Evolutionary conservation across 2,113 vertebrate species (phyloP).

Genomic region (Coreoperca whiteheadi): DNA sequence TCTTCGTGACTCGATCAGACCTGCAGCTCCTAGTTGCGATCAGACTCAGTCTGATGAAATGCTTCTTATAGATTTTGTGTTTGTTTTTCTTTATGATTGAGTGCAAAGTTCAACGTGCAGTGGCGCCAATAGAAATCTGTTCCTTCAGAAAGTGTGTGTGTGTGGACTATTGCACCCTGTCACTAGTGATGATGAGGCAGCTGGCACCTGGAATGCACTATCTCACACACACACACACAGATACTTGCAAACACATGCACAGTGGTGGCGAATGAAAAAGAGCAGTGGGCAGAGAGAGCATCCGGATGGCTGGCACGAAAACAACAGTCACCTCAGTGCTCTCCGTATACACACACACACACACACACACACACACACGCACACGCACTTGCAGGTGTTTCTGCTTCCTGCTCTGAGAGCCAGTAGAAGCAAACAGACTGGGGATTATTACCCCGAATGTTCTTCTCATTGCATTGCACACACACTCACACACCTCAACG

Average conservation of each 20-base stretch:
- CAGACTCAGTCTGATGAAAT: not conserved
- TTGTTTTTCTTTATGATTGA: constrained; percentile 12
- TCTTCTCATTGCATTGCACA: constrained; percentile 45
- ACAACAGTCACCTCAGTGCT: constrained; percentile 81
- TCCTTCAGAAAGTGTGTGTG: constrained; percentile 19
- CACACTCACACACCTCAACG: constrained; percentile 9
- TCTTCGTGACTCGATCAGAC: not conserved
- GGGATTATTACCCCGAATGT: constrained; percentile 67
- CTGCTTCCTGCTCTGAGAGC: constrained; percentile 70
- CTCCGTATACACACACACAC: constrained; percentile 39
- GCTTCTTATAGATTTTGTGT: not conserved
- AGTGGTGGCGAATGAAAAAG: constrained; percentile 69
- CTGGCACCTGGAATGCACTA: constrained; percentile 69
- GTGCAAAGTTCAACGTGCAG: constrained; percentile 25
- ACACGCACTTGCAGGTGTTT: constrained; percentile 76
- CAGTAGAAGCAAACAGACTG: constrained; percentile 74
- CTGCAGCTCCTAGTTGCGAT: not conserved
- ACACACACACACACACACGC: not conserved
- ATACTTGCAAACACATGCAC: constrained; percentile 34
- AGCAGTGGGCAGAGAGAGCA: constrained; percentile 73
- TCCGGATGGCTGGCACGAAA: constrained; percentile 80
- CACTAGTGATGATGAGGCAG: constrained; percentile 71
- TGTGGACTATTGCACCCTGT: constrained; percentile 51
- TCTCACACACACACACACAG: constrained; percentile 27
- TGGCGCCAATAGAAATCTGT: constrained; percentile 20